A percentile compares a stretch with the other conserved stretches of the same genome.
Evolutionary conservation across 2,797 vertebrate genomes (phyloP).

Genomic region (Halcyon chelicuti): DNA sequence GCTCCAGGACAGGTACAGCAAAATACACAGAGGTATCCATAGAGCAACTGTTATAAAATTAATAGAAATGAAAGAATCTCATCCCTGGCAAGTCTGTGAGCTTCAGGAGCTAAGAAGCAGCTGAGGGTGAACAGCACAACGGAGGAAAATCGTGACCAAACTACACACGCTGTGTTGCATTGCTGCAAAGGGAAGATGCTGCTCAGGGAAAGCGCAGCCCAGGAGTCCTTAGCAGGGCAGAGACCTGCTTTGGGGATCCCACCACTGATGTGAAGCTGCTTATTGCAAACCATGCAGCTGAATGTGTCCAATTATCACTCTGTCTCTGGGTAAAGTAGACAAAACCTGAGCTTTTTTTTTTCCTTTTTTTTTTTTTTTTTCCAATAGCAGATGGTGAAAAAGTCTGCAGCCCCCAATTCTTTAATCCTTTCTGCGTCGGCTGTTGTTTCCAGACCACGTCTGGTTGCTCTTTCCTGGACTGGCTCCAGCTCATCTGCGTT

Average conservation of each 20-base stretch:
- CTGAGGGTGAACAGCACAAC: fast-evolving
- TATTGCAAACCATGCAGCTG: neutral
- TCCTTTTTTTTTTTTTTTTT: neutral
- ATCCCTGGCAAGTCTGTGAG: neutral
- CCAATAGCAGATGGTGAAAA: slow-evolving; percentile 44
- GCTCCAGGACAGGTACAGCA: neutral
- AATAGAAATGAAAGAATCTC: neutral
- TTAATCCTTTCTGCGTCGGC: neutral
- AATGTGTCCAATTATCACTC: slow-evolving; percentile 15
- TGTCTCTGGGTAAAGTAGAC: slow-evolving; percentile 46
- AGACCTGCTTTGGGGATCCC: neutral
- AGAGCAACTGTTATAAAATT: neutral
- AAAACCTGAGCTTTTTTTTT: slow-evolving; percentile 34
- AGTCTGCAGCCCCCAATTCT: slow-evolving; percentile 20
- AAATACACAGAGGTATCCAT: neutral
- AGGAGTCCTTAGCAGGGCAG: neutral
- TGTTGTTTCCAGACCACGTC: slow-evolving; percentile 5
- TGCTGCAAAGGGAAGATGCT: neutral
- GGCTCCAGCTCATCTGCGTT: neutral
- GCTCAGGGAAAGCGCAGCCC: neutral
- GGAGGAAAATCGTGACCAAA: neutral
- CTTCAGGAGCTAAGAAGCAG: neutral
- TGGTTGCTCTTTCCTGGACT: slow-evolving; percentile 38
- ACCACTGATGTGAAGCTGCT: neutral
- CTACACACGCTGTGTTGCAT: neutral